Conservation (phyloP, 2,888 invertebrate species). For the Xylota sylvarum region DNA sequence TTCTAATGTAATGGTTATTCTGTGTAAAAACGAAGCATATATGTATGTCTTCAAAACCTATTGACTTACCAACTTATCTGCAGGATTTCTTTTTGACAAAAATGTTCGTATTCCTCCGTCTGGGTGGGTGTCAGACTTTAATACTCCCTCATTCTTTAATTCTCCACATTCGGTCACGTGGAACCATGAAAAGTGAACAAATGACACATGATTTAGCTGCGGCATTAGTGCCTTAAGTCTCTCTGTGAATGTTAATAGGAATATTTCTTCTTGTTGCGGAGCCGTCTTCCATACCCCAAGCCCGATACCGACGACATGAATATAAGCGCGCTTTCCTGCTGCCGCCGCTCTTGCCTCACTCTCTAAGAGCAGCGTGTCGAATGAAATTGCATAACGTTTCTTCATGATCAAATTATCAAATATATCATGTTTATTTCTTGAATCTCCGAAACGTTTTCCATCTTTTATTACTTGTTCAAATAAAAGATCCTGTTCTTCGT, state of each 20-base stretch:
- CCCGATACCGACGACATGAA: conserved; percentile 89
- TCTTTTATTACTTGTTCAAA: conserved; percentile 79
- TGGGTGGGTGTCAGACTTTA: conserved; percentile 80
- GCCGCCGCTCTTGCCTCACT: conserved; percentile 87
- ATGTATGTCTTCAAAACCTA: background rate
- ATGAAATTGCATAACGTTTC: conserved; percentile 86
- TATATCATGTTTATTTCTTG: conserved; percentile 80
- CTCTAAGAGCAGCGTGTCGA: conserved; percentile 88
- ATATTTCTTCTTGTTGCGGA: conserved; percentile 87
- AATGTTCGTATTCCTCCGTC: conserved; percentile 86
- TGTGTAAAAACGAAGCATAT: no score
- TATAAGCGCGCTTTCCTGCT: conserved; percentile 86
- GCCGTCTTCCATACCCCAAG: conserved; percentile 89
- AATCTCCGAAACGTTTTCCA: conserved; percentile 80
- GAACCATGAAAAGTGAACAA: conserved; percentile 89
- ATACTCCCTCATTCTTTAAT: conserved; percentile 84
- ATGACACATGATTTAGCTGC: conserved; percentile 86
- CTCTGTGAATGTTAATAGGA: conserved; percentile 88
- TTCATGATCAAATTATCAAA: conserved; percentile 83
- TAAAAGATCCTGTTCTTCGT: conserved; percentile 80
- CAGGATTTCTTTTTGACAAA: conserved; percentile 87
- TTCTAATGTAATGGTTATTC: no score
- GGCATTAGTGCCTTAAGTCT: conserved; percentile 86
- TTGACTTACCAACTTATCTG: conserved; percentile 84
- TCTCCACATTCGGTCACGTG: conserved; percentile 85